Conservation (phyloP, 2,797 vertebrate species). For the Tachyglossus aculeatus region DNA sequence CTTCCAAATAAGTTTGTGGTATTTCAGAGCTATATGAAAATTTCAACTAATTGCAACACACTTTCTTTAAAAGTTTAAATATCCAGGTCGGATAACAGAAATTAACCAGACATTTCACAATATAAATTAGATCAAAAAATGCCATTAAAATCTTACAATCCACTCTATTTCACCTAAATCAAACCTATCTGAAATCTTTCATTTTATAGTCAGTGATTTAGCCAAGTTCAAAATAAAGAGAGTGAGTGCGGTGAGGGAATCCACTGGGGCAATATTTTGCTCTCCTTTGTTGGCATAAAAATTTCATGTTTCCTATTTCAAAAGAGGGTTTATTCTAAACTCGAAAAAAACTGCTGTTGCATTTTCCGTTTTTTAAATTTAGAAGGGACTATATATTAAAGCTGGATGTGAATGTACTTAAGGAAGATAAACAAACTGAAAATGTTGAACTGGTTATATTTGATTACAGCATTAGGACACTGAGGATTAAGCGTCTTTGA, state of each 20-base stretch:
- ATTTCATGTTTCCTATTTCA: slow-evolving; percentile 1
- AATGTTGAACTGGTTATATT: rapidly evolving
- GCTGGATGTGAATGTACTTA: rapidly evolving
- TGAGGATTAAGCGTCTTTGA: background rate
- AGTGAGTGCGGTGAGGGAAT: background rate
- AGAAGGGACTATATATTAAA: background rate
- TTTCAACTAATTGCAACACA: background rate
- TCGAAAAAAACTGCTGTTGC: background rate
- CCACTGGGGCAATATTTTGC: background rate
- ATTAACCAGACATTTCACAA: background rate
- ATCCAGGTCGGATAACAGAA: background rate
- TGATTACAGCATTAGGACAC: background rate
- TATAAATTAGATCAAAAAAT: background rate
- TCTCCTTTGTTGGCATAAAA: background rate
- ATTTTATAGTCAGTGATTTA: background rate
- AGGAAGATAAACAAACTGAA: background rate
- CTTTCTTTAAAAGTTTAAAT: background rate
- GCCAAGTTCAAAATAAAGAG: background rate
- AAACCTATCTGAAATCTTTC: background rate
- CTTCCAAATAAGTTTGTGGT: background rate
- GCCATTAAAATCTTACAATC: background rate
- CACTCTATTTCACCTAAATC: background rate
- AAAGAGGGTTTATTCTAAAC: slow-evolving; percentile 5
- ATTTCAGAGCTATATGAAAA: background rate
- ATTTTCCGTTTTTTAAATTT: background rate